These are phyloP conservation scores for Drosophila pseudoobscura DNA, from an alignment of 1,140 invertebrate species.

Conservation along the genomic window DNA sequence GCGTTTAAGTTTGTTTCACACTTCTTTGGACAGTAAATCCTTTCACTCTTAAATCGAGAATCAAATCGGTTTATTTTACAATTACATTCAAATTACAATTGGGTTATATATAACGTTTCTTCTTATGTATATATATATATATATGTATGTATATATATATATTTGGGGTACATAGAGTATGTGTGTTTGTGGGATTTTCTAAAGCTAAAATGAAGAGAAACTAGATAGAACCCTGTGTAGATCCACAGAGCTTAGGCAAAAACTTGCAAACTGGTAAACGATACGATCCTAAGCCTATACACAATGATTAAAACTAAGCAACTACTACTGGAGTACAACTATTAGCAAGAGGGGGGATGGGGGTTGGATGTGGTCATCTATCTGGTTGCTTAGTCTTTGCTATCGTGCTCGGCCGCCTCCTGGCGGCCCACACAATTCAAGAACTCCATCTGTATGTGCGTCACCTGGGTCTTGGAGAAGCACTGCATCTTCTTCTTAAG, in stretches of 20 bases:
- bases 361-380: background rate
- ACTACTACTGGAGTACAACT: conserved; percentile 8
- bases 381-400: conserved; percentile 87
- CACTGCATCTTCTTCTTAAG: conserved; percentile 81
- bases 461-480: conserved; percentile 74
- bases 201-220: conserved; percentile 31
- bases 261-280: conserved; percentile 37
- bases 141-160: conserved; percentile 4
- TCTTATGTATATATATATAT: conserved; percentile 12
- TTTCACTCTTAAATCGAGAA: conserved; percentile 29
- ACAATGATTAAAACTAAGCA: conserved; percentile 40
- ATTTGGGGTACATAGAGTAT: conserved; percentile 3
- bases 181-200: background rate
- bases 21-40: too few relatives aligned
- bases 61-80: conserved; percentile 49
- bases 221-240: background rate
- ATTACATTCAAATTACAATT: conserved; percentile 42
- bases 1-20: conserved; percentile 22
- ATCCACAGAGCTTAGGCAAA: background rate
- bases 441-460: conserved; percentile 80
- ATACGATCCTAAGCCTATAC: conserved; percentile 43
- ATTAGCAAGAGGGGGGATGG: background rate
- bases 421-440: conserved; percentile 75
- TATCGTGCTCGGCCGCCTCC: conserved; percentile 87
- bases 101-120: conserved; percentile 23